These are phyloP conservation scores for Acronicta psi DNA, from an alignment of 2,888 invertebrate genomes.

Conservation along the genomic window DNA sequence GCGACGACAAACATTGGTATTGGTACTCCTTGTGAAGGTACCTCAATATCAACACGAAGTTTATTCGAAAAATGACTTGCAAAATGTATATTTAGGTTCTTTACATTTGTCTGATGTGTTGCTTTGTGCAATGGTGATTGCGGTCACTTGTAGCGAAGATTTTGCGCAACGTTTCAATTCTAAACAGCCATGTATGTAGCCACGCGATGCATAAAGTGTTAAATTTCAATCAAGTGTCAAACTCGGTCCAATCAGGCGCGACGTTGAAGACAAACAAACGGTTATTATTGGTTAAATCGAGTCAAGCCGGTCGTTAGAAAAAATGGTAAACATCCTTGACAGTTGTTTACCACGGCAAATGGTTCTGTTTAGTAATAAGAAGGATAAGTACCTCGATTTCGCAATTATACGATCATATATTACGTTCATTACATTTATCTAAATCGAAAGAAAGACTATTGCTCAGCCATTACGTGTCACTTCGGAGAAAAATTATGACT, in stretches of 20 bases:
- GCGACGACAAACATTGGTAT: constrained; percentile 26
- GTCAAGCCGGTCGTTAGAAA: constrained; percentile 27
- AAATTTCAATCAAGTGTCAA: constrained; percentile 50
- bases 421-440: constrained; percentile 50
- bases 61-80: constrained; percentile 37
- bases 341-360: constrained; percentile 52
- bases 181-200: constrained; percentile 36
- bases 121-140: constrained; percentile 30
- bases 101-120: constrained; percentile 19
- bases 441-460: constrained; percentile 38
- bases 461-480: constrained; percentile 26
- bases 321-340: constrained; percentile 57
- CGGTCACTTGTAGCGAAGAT: constrained; percentile 12
- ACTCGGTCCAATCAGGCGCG: constrained; percentile 30
- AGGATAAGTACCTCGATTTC: constrained; percentile 35
- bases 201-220: constrained; percentile 31
- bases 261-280: constrained; percentile 40
- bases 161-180: constrained; percentile 33
- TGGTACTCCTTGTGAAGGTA: constrained; percentile 23
- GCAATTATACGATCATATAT: constrained; percentile 38
- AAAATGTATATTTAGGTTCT: constrained; percentile 41
- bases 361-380: constrained; percentile 28
- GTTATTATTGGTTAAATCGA: constrained; percentile 43
- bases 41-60: constrained; percentile 14
- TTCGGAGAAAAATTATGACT: constrained; percentile 31